Conservation (phyloP, 2,888 invertebrate genomes). For the Dolichomitus sp. region DNA sequence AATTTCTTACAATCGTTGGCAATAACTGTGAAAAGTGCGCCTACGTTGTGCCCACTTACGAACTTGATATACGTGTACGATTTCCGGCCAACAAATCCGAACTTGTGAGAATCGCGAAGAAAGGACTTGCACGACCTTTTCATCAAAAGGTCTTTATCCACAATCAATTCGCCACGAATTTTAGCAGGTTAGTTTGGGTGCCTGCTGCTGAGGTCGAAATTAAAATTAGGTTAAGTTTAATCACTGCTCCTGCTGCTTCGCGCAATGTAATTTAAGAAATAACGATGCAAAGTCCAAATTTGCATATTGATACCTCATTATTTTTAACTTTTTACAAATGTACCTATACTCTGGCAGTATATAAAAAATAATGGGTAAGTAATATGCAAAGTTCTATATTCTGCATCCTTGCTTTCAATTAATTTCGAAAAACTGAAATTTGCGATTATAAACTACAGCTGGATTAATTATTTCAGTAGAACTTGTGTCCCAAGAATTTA, state of each 20-base stretch:
- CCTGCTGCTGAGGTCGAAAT: background rate
- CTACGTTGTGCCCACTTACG: conserved; percentile 96
- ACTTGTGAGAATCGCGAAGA: conserved; percentile 91
- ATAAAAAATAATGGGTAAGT: too few species aligned
- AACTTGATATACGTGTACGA: conserved; percentile 92
- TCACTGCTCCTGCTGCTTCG: too few species aligned
- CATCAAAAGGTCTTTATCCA: conserved; percentile 97
- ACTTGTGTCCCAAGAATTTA: background rate
- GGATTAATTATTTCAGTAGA: background rate
- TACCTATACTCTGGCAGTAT: too few species aligned
- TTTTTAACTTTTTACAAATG: too few species aligned
- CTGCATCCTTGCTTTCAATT: too few species aligned
- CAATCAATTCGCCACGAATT: conserved; percentile 97
- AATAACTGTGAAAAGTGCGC: conserved; percentile 91
- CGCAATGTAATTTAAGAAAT: too few species aligned
- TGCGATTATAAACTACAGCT: too few species aligned
- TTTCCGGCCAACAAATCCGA: conserved; percentile 95
- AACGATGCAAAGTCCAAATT: too few species aligned
- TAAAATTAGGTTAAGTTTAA: background rate
- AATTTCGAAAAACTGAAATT: too few species aligned
- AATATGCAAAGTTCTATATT: too few species aligned
- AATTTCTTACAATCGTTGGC: conserved; percentile 88
- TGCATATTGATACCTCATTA: too few species aligned
- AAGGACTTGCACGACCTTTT: conserved; percentile 95
- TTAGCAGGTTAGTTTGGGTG: conserved; percentile 90